A percentile compares a stretch with the other conserved stretches of the same genome.
phyloP scores from a whole-genome alignment of 2,888 invertebrate genomes.

The Labia minor region DNA sequence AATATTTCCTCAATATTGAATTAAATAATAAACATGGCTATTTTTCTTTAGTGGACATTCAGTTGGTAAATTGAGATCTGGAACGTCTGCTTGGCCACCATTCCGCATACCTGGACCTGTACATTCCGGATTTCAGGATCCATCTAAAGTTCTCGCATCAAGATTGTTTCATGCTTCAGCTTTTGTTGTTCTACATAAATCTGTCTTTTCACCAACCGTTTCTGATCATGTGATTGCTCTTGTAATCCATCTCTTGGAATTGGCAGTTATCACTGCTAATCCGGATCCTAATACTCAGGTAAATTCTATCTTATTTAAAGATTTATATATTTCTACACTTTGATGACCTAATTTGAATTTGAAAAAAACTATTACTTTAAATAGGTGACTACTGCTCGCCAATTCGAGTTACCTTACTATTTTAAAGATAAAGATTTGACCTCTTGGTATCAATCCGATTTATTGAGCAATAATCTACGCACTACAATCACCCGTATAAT shows the following conservation, averaged over 20 bases:
- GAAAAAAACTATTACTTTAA: background rate
- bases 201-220: constrained; percentile 58
- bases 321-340: background rate
- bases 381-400: constrained; percentile 40
- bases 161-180: constrained; percentile 60
- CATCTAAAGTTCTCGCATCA: constrained; percentile 48
- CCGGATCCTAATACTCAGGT: constrained; percentile 30
- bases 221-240: constrained; percentile 84
- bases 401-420: constrained; percentile 32
- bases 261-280: constrained; percentile 51
- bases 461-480: constrained; percentile 63
- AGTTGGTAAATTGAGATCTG: constrained; percentile 45
- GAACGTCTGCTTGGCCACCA: constrained; percentile 66
- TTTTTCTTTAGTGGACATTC: constrained; percentile 43
- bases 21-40: too few relatives aligned
- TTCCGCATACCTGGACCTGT: constrained; percentile 59
- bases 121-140: constrained; percentile 55
- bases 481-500: constrained; percentile 54
- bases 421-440: constrained; percentile 29
- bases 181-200: constrained; percentile 73
- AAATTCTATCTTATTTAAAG: constrained; percentile 15
- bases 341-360: background rate
- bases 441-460: constrained; percentile 61
- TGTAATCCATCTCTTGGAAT: constrained; percentile 74
- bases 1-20: too few relatives aligned